Conservation (phyloP, 2,797 vertebrate genomes). For the Fundulus diaphanus region DNA sequence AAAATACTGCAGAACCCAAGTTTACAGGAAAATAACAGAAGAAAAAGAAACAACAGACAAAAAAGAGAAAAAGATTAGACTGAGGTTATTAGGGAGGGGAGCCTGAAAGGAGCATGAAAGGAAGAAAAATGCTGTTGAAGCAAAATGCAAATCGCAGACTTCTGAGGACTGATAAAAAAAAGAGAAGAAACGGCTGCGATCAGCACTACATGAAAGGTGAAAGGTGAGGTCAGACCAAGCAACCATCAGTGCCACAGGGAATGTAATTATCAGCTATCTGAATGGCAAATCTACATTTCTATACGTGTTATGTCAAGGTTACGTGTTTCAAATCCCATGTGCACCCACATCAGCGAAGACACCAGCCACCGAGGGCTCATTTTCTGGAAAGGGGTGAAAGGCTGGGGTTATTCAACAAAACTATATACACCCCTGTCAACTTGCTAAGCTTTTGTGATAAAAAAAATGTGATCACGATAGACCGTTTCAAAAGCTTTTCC, state of each 20-base stretch:
- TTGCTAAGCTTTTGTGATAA: background rate
- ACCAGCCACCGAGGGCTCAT: constrained; percentile 30
- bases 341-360: constrained; percentile 42
- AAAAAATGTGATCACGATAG: background rate
- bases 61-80: constrained; percentile 1
- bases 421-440: background rate
- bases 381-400: constrained; percentile 27
- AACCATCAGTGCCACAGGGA: constrained; percentile 4
- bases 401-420: constrained; percentile 26
- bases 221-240: constrained; percentile 50
- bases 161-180: constrained; percentile 14
- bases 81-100: constrained; percentile 16
- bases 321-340: constrained; percentile 21
- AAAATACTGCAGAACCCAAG: constrained; percentile 1
- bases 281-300: constrained; percentile 33
- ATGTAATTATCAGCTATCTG: constrained; percentile 30
- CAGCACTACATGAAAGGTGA: constrained; percentile 44
- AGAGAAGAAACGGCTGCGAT: constrained; percentile 18
- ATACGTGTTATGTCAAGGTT: constrained; percentile 16
- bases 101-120: constrained; percentile 14
- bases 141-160: constrained; percentile 60
- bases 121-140: constrained; percentile 42
- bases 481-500: background rate
- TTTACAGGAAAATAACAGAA: constrained; percentile 6
- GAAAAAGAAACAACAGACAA: background rate